Evolutionary conservation across 2,888 invertebrate genomes (phyloP).

Genomic region (Cephonodes hylas): DNA sequence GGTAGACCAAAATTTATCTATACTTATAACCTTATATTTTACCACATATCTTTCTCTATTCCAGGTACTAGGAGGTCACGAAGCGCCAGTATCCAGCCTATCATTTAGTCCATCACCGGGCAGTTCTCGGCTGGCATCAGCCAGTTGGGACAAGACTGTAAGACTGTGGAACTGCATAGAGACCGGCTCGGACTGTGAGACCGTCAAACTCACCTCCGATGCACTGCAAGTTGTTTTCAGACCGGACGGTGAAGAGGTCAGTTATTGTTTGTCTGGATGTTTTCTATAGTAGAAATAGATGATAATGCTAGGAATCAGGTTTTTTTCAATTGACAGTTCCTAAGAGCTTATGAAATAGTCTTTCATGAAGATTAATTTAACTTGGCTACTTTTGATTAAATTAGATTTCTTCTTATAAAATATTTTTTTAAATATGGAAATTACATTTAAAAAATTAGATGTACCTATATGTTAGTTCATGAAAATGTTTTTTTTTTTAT

Average conservation of each 20-base stretch:
- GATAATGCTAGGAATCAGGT: too few relatives aligned
- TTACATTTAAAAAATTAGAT: too few relatives aligned
- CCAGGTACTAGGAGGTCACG: conserved; percentile 93
- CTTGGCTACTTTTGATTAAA: too few relatives aligned
- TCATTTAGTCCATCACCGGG: conserved; percentile 88
- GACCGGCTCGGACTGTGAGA: conserved; percentile 89
- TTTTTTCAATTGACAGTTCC: too few relatives aligned
- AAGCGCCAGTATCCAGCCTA: conserved; percentile 93
- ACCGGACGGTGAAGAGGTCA: conserved; percentile 92
- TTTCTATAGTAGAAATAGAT: not conserved
- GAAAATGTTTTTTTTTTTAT: too few relatives aligned
- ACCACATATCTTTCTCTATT: too few relatives aligned
- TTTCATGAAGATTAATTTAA: too few relatives aligned
- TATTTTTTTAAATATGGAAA: too few relatives aligned
- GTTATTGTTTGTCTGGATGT: not conserved
- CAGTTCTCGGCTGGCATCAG: conserved; percentile 89
- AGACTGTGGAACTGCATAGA: conserved; percentile 95
- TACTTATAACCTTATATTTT: not conserved
- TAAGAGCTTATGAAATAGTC: too few relatives aligned
- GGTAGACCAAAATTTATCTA: too few relatives aligned
- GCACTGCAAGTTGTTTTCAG: conserved; percentile 91
- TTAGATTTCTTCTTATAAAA: too few relatives aligned
- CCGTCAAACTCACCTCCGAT: conserved; percentile 88
- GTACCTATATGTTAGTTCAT: too few relatives aligned
- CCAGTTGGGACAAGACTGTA: conserved; percentile 96